These are phyloP conservation scores for Trichomalopsis sarcophagae DNA, from an alignment of 1,140 invertebrate genomes.

Conservation along the genomic window DNA sequence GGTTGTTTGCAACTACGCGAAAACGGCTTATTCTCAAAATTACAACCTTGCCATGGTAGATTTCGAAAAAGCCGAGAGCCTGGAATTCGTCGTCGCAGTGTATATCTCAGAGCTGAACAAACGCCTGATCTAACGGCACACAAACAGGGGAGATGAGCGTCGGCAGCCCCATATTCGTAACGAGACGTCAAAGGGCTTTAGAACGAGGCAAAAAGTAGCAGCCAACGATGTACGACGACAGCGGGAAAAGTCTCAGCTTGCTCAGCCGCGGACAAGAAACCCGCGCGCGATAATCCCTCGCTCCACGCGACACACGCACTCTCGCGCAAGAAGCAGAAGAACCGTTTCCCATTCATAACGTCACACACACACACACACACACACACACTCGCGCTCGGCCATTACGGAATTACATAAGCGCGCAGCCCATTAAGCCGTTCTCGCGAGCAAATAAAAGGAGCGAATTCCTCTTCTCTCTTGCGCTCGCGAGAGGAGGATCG, in stretches of 20 bases:
- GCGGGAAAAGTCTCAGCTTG: not conserved
- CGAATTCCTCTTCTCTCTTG: not conserved
- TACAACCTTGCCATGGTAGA: not conserved
- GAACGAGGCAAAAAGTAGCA: not conserved
- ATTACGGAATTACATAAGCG: slow-evolving; percentile 44
- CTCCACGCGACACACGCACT: not conserved
- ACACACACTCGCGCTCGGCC: not conserved
- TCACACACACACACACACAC: slow-evolving; percentile 7
- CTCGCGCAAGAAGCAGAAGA: slow-evolving; percentile 2
- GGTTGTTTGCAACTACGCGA: not conserved
- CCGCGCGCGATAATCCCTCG: not conserved
- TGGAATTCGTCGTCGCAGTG: too few species aligned
- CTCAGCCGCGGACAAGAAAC: not conserved
- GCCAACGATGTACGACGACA: not conserved
- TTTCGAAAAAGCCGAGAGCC: too few species aligned
- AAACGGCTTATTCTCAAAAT: not conserved
- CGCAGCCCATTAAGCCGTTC: slow-evolving; percentile 8
- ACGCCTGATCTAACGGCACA: slow-evolving; percentile 1
- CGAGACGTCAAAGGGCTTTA: not conserved
- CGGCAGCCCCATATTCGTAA: not conserved
- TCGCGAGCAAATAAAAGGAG: slow-evolving; percentile 31
- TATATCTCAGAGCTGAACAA: not conserved
- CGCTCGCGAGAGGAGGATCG: not conserved
- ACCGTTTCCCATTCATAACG: slow-evolving; percentile 48
- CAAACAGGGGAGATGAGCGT: not conserved